These are phyloP conservation scores for Agriopis aurantiaria DNA, from an alignment of 2,888 invertebrate genomes.

Conservation along the genomic window DNA sequence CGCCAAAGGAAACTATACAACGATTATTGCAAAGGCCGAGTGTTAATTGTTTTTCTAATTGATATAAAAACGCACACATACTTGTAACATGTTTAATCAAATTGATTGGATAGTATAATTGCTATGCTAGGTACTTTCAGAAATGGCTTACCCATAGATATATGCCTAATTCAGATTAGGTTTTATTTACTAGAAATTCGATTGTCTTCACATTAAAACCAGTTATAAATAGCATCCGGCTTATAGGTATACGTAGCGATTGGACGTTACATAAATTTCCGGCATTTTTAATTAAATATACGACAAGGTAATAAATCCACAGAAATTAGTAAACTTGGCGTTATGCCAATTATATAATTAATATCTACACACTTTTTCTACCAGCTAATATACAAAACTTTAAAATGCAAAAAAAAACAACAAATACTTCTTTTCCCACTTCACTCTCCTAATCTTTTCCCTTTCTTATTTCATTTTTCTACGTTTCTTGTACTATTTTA, in stretches of 20 bases:
- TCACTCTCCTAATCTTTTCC: too few species aligned
- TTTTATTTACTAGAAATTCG: neutral
- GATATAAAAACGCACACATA: conserved; percentile 4
- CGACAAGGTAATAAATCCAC: neutral
- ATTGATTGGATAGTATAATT: neutral
- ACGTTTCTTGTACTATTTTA: neutral
- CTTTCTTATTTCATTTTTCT: neutral
- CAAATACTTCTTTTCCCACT: too few species aligned
- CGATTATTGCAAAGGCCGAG: conserved; percentile 58
- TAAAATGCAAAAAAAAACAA: too few species aligned
- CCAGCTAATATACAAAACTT: too few species aligned
- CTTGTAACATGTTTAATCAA: neutral
- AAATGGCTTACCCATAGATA: neutral
- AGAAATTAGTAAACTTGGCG: neutral
- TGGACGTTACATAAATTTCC: neutral
- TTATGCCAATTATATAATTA: too few species aligned
- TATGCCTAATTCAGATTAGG: neutral
- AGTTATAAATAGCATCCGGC: neutral
- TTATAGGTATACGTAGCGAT: neutral
- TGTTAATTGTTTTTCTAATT: conserved; percentile 46
- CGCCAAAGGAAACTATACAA: conserved; percentile 62
- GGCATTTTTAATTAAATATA: neutral
- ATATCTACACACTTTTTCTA: too few species aligned
- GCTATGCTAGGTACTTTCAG: neutral
- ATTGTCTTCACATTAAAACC: neutral